Evolutionary conservation across 2,113 vertebrate species (phyloP), one percentile per base, ranked within the genome.

Genomic region (Rattus rattus): DNA sequence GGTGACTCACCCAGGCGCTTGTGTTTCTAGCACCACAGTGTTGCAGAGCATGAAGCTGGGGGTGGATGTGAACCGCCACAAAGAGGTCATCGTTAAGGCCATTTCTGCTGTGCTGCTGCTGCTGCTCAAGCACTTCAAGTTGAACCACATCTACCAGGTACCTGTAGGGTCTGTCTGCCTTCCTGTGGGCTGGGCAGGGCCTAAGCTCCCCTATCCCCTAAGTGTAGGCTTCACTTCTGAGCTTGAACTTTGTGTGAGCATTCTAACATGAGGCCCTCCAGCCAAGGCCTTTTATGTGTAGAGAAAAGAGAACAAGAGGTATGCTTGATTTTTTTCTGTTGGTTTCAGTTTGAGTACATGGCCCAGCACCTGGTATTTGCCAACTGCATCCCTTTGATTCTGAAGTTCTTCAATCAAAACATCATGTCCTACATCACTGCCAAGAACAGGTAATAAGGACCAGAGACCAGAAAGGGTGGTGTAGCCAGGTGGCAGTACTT

Each of bases 331-430:
- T 81, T 63, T 49, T 76, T 54, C 65, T 17, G 67, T 96, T 87
- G 97, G 61, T 97, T 97, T 95, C 30, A 99, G 99, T 99, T 99
- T 98, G 99, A 99, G 97, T 99, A 99, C 98, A 99, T 99, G 99
- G 99, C 99, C 87, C 99, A 99, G 97, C 99, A 99, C 90, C 98
- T 99, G 97, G 99, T 99, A 83, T 99, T 99, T 93, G 99, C 99
- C 96, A 99, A 99, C 98, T 99, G 99, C 97, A 99, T 99, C 97
- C 99, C 99, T 0, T 99, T 99, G 98, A 99, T 99, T 95, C 98
- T 99, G 33, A 99, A 99, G 99, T 99, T 99, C 98, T 99, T 99
- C 99, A 99, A 99, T 98, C 99, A 99, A 98, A 99, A 99, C 98
- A 99, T 99, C 97, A 99, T 99, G 99, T 99, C 99, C 36, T 99